Percentiles rank a stretch among this genome's conserved stretches.
These are phyloP conservation scores for Chrysodeixis includens DNA, from an alignment of 2,888 invertebrate genomes.

Conservation along the genomic window DNA sequence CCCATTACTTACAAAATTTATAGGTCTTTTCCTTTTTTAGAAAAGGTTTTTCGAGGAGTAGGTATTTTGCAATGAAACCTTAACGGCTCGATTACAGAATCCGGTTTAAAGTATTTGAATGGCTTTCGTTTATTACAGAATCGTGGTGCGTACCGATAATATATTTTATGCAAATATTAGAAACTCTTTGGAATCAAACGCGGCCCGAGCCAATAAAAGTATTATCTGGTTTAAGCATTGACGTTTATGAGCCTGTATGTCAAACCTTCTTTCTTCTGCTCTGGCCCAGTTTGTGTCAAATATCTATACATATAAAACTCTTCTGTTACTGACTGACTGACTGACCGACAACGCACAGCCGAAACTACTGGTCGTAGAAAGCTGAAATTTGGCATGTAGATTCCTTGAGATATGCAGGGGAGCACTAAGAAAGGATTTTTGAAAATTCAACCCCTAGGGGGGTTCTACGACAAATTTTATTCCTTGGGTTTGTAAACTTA, in stretches of 20 bases:
- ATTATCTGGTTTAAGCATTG: conserved; percentile 22
- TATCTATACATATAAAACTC: no score
- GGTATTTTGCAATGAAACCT: no score
- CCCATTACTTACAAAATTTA: not conserved
- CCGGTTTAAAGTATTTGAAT: conserved; percentile 12
- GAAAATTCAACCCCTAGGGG: no score
- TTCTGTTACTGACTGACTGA: no score
- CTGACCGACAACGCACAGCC: no score
- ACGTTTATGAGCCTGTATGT: conserved; percentile 15
- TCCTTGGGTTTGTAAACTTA: no score
- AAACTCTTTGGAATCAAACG: conserved; percentile 10
- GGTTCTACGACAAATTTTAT: no score
- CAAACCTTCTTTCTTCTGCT: conserved; percentile 16
- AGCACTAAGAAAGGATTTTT: no score
- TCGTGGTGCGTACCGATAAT: conserved; percentile 5
- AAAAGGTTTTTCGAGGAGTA: not conserved
- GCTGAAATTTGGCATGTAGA: no score
- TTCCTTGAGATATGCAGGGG: no score
- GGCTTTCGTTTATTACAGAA: conserved; percentile 21
- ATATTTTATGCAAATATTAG: conserved; percentile 15
- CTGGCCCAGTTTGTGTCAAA: conserved; percentile 13
- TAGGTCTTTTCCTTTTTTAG: not conserved
- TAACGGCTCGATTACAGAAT: not conserved
- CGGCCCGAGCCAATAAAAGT: conserved; percentile 28
- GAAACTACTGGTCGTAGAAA: no score